Conservation (phyloP, 37 sponge, comb jelly and placozoan genomes). For the Ephydatia muelleri region DNA sequence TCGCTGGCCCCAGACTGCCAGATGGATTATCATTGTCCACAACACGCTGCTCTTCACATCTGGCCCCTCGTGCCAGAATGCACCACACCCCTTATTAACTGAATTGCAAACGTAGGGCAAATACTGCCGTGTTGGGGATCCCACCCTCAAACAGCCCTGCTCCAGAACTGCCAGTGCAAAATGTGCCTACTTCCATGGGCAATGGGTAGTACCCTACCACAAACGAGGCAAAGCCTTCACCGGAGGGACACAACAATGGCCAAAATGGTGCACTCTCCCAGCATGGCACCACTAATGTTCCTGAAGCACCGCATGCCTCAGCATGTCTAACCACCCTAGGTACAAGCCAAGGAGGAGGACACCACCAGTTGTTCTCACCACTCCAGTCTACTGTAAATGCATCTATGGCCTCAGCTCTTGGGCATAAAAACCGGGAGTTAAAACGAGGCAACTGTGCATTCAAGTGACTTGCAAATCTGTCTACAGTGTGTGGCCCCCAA, state of each 20-base stretch:
- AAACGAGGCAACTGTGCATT: constrained; percentile 26
- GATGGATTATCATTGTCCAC: not conserved
- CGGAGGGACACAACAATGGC: constrained; percentile 34
- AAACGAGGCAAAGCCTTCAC: constrained; percentile 8
- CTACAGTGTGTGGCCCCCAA: constrained; percentile 57
- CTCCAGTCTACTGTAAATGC: constrained; percentile 49
- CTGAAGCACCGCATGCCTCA: constrained; percentile 5
- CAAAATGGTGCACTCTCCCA: constrained; percentile 55
- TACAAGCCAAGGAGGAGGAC: constrained; percentile 36
- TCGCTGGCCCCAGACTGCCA: not conserved
- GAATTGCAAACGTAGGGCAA: constrained; percentile 2
- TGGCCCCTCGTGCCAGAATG: not conserved
- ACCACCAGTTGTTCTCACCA: constrained; percentile 41
- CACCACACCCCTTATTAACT: not conserved
- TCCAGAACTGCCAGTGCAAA: constrained; percentile 6
- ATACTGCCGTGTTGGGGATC: constrained; percentile 17
- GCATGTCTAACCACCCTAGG: constrained; percentile 31
- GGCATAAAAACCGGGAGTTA: constrained; percentile 28
- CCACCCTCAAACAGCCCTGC: constrained; percentile 15
- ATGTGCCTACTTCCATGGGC: not conserved
- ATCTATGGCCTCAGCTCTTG: constrained; percentile 37
- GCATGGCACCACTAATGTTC: constrained; percentile 40
- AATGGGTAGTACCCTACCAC: constrained; percentile 13
- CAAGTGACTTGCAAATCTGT: constrained; percentile 27
- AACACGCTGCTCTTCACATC: not conserved